Conservation (phyloP, 2,797 vertebrate species). For the Arnoldichthys spilopterus region DNA sequence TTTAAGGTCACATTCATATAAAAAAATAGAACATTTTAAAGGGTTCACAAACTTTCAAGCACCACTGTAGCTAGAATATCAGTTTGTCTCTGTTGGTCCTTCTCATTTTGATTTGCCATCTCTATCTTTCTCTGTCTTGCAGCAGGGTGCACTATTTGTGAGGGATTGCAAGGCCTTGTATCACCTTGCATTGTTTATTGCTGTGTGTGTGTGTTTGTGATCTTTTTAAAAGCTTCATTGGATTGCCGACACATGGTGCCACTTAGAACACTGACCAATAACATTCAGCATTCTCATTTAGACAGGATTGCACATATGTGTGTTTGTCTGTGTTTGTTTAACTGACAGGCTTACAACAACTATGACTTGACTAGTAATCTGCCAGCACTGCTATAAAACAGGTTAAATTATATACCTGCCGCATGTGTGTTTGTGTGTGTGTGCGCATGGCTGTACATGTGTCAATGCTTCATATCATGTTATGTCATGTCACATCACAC, state of each 20-base stretch:
- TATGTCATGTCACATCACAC: no score
- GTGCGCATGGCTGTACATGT: not conserved
- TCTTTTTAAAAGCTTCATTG: slow-evolving; percentile 20
- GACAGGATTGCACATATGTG: slow-evolving; percentile 19
- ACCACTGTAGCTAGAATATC: slow-evolving; percentile 16
- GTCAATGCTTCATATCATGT: not conserved
- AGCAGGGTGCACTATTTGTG: slow-evolving; percentile 62
- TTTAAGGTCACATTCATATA: no score
- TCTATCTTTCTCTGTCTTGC: slow-evolving; percentile 38
- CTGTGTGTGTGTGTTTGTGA: slow-evolving; percentile 8
- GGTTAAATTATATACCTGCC: slow-evolving; percentile 9
- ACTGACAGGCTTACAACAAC: not conserved
- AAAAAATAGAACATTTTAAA: no score
- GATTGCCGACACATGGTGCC: not conserved
- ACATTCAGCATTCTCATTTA: slow-evolving; percentile 15
- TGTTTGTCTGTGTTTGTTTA: slow-evolving; percentile 11
- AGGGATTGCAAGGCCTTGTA: slow-evolving; percentile 55
- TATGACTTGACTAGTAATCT: slow-evolving; percentile 16
- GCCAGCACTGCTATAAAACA: slow-evolving; percentile 10
- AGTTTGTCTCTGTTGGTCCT: slow-evolving; percentile 3
- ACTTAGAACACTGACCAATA: slow-evolving; percentile 20
- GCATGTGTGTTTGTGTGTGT: slow-evolving; percentile 1
- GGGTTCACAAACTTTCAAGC: no score
- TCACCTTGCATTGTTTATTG: slow-evolving; percentile 53
- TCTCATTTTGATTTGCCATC: slow-evolving; percentile 38